Base-by-base conservation (phyloP, 2,888 invertebrate species). In the Tribolium freemani region DNA sequence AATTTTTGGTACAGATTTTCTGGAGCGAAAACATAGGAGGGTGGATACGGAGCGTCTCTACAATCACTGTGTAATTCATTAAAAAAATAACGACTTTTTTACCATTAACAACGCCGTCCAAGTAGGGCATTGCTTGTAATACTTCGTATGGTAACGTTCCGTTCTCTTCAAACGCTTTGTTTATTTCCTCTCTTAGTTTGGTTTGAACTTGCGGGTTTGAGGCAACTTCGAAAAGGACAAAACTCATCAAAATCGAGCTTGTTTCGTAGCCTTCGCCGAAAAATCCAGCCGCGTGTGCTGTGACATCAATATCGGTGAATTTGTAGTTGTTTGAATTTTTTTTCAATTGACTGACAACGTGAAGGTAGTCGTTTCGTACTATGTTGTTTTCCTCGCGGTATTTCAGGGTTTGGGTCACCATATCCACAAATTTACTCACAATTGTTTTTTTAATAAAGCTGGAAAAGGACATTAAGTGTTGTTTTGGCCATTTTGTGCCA, bases 181-280 rank as follows among this genome's bases (percentile, higher is more conserved):
- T 74, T 4, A 89, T 80, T 79, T 89, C 88, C 1, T 79, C 10
- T 5, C 85, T 80, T 4, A 88, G 71, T 75, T 82, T 87, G 1
- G 84, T 78, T 78, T 91, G 91, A 0, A 89, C 82, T 0, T 85
- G 79, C 0, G 82, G 85, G 76, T 89, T 86, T 1, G 83, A 78
- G 5, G 89, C 88, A 54, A 90, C 76, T 78, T 89, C 88, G 76
- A 85, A 89, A 6, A 89, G 79, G 0, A 84, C 82, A 71, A 85
- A 89, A 72, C 86, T 85, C 79, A 89, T 82, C 2, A 87, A 86
- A 10, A 87, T 86, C 4, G 87, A 85, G 3, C 89, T 89, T 0
- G 90, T 89, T 80, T 90, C 90, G 69, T 87, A 89, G 1, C 90
- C 90, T 31, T 89, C 90, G 0, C 83, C 69, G 69, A 89, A 88